Evolutionary conservation across 64 coral and sea anemone species (phyloP).

Genomic region (Dendrophyllia cribrosa): DNA sequence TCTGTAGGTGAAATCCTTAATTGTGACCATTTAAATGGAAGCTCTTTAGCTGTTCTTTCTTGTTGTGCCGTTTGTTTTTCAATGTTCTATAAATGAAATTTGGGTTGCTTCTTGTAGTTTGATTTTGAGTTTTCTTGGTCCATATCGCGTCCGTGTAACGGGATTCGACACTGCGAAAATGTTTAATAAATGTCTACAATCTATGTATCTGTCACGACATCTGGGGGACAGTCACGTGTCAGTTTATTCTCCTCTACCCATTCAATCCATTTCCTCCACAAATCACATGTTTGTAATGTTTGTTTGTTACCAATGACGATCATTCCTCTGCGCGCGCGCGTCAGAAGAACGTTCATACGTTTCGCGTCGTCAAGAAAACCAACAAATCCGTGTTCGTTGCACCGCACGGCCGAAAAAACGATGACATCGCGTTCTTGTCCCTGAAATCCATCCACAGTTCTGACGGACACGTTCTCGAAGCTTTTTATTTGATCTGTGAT

Average conservation of each 20-base stretch:
- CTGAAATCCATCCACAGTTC: constrained; percentile 93
- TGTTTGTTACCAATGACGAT: constrained; percentile 77
- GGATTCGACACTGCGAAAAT: not conserved
- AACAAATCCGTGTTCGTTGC: constrained; percentile 70
- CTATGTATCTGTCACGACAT: not conserved
- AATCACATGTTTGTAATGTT: constrained; percentile 61
- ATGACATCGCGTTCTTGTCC: constrained; percentile 94
- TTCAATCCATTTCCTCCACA: constrained; percentile 78
- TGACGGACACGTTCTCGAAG: constrained; percentile 54
- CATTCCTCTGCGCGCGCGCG: constrained; percentile 82
- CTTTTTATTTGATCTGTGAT: constrained; percentile 47
- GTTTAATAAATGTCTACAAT: not conserved
- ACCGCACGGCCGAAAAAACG: constrained; percentile 85
- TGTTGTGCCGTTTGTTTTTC: too few relatives aligned
- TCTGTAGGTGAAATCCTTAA: too few relatives aligned
- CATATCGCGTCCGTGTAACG: too few relatives aligned
- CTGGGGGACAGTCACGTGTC: constrained; percentile 2
- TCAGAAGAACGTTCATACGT: constrained; percentile 88
- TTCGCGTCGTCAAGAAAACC: constrained; percentile 84
- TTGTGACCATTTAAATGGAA: too few relatives aligned
- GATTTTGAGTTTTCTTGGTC: too few relatives aligned
- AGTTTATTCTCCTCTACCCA: constrained; percentile 44
- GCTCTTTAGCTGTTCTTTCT: too few relatives aligned
- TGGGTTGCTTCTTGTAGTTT: too few relatives aligned
- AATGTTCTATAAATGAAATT: too few relatives aligned